Base-by-base conservation (phyloP, 1,140 invertebrate genomes). In the Drosophila kohkoa region DNA sequence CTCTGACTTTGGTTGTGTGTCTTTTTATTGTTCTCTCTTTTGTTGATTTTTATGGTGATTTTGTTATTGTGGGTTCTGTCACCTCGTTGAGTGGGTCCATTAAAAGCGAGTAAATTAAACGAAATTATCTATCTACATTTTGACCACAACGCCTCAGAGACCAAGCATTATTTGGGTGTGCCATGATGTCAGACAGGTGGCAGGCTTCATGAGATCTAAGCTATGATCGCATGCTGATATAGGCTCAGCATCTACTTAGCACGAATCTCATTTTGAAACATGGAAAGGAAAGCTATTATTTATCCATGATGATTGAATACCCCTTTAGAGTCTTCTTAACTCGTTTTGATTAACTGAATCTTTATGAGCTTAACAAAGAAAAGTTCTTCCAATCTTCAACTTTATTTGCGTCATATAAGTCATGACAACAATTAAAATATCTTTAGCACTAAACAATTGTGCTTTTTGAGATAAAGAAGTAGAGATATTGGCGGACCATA, bases 101-200 rank as follows among this genome's bases (percentile, higher is more conserved):
- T 87, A 89, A 83, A 83, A 83, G 46, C 68, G 59, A 83, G 83
- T 83, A 87, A 83, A 87, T 88, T 83, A 89, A 88, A 77, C 64
- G 64, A 87, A 87, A 87, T 80, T 80, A 80, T 69, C 28, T 49
- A 69, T 74, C 25, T 41, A 69, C 55, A 25, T 81, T 75, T 81
- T 78, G 77, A 5, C 15, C 16, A 52, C 67, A 49, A 68, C n/a
- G 59, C 45, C 8, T 11, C 74, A 48, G 35, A 52, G 70, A 64
- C 75, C 77, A 65, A 20, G 64, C 41, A 43, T 43, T 58, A 71
- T 79, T 54, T 71, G 69, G 73, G 71, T 49, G 76, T 79, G 77
- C 38, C 55, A 77, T 83, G 82, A 87, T 88, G 82, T 87, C 82
- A 71, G 57, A 58, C 41, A 13, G 16, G 79, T 57, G 46, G 6